Evolutionary conservation across 2,797 vertebrate species (phyloP).

Genomic region (Bradypus variegatus): DNA sequence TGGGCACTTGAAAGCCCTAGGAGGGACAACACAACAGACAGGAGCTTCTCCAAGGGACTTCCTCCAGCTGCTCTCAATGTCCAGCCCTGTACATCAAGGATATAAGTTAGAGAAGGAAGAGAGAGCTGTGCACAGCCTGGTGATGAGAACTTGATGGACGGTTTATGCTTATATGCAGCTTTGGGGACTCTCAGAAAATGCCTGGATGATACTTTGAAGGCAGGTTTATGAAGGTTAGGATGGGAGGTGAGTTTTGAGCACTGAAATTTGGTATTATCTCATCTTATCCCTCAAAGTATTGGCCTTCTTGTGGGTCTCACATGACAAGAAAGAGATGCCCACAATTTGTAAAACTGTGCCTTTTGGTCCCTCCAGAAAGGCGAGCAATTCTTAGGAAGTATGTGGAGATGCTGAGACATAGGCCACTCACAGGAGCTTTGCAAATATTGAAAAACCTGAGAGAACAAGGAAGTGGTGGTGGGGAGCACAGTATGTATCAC

Average conservation of each 20-base stretch:
- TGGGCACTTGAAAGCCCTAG: not conserved
- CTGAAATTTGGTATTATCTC: not conserved
- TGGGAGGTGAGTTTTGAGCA: not conserved
- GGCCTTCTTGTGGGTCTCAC: not conserved
- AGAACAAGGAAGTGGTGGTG: not conserved
- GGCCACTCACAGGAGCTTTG: not conserved
- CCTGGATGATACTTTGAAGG: not conserved
- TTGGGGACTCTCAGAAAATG: not conserved
- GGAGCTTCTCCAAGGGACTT: not conserved
- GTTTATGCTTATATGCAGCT: not conserved
- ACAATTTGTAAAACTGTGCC: not conserved
- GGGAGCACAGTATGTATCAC: too few species aligned
- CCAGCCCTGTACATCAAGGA: not conserved
- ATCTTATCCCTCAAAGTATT: not conserved
- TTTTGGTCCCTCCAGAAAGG: not conserved
- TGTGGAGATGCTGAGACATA: not conserved
- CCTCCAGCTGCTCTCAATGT: not conserved
- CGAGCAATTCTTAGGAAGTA: not conserved
- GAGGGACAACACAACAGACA: not conserved
- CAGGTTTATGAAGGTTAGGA: not conserved
- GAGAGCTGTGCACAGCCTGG: not conserved
- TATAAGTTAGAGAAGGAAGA: not conserved
- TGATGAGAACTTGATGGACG: not conserved
- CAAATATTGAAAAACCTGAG: not conserved
- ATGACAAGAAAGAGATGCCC: not conserved